A percentile compares a stretch with the other conserved stretches of the same genome.
Evolutionary conservation across 2,888 invertebrate species (phyloP).

Genomic region (Melinopterus prodromus): DNA sequence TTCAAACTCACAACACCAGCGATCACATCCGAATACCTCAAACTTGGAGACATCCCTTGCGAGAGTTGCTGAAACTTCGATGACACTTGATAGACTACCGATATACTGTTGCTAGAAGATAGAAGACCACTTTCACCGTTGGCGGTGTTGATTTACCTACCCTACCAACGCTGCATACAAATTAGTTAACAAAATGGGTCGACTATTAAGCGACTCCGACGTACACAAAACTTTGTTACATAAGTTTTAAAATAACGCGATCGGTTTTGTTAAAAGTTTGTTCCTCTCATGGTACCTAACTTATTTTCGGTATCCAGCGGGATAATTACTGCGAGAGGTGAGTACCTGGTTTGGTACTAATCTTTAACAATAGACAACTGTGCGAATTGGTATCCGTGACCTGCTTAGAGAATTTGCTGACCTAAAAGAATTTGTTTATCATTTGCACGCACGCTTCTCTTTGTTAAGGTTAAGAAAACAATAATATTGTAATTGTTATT

Average conservation of each 20-base stretch:
- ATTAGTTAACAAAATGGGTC: not conserved
- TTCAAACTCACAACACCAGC: slow-evolving; percentile 17
- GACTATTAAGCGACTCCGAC: not conserved
- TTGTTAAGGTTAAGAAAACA: not conserved
- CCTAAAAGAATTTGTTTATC: not conserved
- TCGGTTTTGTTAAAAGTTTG: not conserved
- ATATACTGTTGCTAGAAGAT: not conserved
- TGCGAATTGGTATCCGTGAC: not conserved
- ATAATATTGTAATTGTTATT: not conserved
- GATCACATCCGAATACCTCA: slow-evolving; percentile 21
- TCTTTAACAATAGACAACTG: not conserved
- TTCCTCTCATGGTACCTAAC: not conserved
- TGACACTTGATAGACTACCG: not conserved
- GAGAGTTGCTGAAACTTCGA: not conserved
- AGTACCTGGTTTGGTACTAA: not conserved
- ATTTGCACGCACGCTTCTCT: not conserved
- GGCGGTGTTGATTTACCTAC: not conserved
- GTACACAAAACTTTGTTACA: not conserved
- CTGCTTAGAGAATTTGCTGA: not conserved
- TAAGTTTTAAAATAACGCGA: not conserved
- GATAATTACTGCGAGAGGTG: not conserved
- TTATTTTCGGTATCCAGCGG: no score
- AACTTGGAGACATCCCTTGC: slow-evolving; percentile 18
- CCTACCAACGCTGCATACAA: not conserved
- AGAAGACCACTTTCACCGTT: not conserved